Evolutionary conservation across 2,113 vertebrate genomes (phyloP).

Genomic region (Bucco capensis): DNA sequence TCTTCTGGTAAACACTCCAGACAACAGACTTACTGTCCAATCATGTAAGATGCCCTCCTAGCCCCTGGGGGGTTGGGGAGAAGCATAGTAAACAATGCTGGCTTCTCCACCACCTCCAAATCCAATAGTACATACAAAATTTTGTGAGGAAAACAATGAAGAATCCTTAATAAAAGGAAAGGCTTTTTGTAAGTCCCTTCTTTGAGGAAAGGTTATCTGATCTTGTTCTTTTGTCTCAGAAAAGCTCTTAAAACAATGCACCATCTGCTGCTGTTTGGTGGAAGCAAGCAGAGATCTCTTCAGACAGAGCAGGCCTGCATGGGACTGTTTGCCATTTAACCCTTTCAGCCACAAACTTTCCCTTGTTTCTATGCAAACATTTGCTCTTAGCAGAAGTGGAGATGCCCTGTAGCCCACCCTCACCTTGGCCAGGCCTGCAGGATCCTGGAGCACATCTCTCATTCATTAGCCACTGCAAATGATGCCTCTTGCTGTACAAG

Average conservation of each 20-base stretch:
- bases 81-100: constrained; percentile 31
- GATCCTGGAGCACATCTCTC: neutral
- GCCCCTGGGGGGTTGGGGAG: neutral
- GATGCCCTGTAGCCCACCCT: neutral
- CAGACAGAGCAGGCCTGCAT: neutral
- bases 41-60: neutral
- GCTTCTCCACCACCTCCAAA: constrained; percentile 44
- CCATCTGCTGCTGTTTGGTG: constrained; percentile 63
- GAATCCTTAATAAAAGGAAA: constrained; percentile 54
- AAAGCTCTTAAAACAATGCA: constrained; percentile 65
- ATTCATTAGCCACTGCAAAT: neutral
- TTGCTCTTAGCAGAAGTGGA: neutral
- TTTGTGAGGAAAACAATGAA: constrained; percentile 48
- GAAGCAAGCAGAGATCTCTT: constrained; percentile 21
- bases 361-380: neutral
- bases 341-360: constrained; percentile 1
- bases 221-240: constrained; percentile 51
- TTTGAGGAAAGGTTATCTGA: constrained; percentile 61
- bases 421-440: neutral
- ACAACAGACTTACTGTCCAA: neutral
- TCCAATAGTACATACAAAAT: constrained; percentile 36
- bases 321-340: constrained; percentile 34
- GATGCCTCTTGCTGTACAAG: neutral
- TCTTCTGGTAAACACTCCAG: neutral
- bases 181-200: constrained; percentile 53